phyloP scores from a whole-genome alignment of 2,113 vertebrate species.

The Tachuris rubrigastra region DNA sequence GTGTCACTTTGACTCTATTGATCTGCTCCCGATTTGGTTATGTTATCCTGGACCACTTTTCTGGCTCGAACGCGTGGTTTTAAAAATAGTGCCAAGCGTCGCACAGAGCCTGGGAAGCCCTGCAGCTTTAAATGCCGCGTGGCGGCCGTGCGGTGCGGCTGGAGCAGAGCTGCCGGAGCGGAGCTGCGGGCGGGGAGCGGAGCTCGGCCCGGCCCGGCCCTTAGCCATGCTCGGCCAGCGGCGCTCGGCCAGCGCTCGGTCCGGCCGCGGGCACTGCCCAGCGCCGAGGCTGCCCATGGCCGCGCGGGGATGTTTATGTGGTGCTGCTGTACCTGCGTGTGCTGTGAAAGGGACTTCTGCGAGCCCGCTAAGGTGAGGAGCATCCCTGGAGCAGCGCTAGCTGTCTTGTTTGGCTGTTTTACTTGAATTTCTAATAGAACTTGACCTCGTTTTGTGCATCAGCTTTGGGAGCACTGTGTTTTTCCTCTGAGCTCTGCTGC shows the following conservation, averaged over 20 bases:
- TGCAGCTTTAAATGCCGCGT: slow-evolving; percentile 56
- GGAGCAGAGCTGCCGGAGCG: background rate
- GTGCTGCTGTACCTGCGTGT: slow-evolving; percentile 70
- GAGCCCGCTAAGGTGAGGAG: slow-evolving; percentile 72
- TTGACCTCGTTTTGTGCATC: slow-evolving; percentile 58
- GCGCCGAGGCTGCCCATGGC: background rate
- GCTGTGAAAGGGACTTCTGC: slow-evolving; percentile 57
- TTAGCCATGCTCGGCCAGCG: background rate
- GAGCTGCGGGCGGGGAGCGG: background rate
- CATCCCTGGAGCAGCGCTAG: background rate
- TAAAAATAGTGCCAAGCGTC: background rate
- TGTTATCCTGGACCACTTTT: background rate
- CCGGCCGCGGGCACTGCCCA: background rate
- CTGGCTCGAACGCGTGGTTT: background rate
- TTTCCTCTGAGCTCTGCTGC: background rate
- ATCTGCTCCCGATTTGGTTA: background rate
- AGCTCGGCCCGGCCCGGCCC: background rate
- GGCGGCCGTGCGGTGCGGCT: background rate
- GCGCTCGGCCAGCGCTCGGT: background rate
- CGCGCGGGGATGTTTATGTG: slow-evolving; percentile 63
- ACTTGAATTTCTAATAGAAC: background rate
- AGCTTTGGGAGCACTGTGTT: background rate
- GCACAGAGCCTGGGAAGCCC: background rate
- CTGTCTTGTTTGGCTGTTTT: background rate
- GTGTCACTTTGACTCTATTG: background rate